Conservation (phyloP, 2,797 vertebrate genomes). For the Hydrolagus colliei region DNA sequence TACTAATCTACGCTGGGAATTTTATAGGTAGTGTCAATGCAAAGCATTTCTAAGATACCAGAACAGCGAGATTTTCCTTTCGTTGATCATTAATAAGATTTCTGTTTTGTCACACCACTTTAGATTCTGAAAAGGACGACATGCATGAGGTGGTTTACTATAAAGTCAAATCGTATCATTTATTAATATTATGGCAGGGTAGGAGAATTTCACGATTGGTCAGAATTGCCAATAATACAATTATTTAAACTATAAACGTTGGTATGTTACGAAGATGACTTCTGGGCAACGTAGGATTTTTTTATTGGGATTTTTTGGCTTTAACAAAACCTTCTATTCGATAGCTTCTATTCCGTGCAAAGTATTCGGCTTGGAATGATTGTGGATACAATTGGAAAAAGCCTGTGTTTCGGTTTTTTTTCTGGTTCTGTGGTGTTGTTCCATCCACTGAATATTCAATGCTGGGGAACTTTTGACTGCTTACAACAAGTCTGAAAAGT, state of each 20-base stretch:
- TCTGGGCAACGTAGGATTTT: neutral
- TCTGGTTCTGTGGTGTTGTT: neutral
- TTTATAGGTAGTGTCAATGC: neutral
- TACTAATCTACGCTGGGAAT: neutral
- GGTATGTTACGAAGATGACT: neutral
- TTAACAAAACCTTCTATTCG: neutral
- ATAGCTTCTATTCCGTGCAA: neutral
- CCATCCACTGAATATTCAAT: neutral
- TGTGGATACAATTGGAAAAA: neutral
- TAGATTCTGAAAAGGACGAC: neutral
- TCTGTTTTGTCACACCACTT: neutral
- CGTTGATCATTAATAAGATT: neutral
- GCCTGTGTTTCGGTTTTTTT: neutral
- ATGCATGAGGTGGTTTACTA: neutral
- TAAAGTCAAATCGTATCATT: too few species aligned
- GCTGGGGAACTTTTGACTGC: slow-evolving; percentile 5
- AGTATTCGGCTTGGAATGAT: neutral
- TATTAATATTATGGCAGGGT: too few species aligned
- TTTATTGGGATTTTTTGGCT: neutral
- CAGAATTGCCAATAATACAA: neutral
- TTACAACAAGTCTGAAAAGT: neutral
- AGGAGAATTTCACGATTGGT: neutral
- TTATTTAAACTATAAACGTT: neutral
- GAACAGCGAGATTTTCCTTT: neutral
- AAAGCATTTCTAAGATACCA: neutral